A percentile compares a stretch with the other conserved stretches of the same genome.
Evolutionary conservation across 2,113 vertebrate genomes (phyloP).

Genomic region (Castor canadensis): DNA sequence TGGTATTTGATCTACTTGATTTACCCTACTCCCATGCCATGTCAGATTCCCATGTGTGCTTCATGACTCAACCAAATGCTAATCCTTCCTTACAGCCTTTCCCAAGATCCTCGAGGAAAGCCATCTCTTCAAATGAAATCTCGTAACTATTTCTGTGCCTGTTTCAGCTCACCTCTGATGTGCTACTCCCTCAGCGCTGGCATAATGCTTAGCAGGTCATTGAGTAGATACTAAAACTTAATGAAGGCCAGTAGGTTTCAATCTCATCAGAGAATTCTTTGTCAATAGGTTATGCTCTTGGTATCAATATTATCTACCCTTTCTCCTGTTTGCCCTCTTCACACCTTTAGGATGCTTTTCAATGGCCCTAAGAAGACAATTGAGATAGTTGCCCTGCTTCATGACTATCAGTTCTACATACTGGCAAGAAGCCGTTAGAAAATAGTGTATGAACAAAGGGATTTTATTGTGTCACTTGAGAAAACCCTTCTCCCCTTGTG

Average conservation of each 20-base stretch:
- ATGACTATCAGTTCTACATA: neutral
- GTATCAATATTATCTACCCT: neutral
- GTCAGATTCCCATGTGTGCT: neutral
- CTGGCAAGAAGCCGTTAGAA: neutral
- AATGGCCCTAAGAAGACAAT: neutral
- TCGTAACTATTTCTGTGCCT: neutral
- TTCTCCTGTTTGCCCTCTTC: neutral
- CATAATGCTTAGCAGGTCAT: neutral
- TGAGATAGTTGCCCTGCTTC: neutral
- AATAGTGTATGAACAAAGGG: neutral
- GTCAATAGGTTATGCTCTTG: neutral
- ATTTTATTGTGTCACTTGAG: neutral
- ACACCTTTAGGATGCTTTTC: neutral
- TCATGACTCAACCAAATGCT: neutral
- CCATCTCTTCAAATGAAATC: neutral
- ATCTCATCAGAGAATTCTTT: neutral
- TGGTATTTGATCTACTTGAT: neutral
- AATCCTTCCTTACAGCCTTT: neutral
- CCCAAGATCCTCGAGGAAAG: neutral
- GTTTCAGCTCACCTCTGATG: neutral
- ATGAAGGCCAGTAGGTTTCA: neutral
- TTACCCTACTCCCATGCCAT: neutral
- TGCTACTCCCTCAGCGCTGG: neutral
- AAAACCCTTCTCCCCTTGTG: neutral
- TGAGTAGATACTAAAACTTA: neutral